Base-by-base conservation (phyloP, 2,797 vertebrate genomes). In the Sebastolobus alascanus region DNA sequence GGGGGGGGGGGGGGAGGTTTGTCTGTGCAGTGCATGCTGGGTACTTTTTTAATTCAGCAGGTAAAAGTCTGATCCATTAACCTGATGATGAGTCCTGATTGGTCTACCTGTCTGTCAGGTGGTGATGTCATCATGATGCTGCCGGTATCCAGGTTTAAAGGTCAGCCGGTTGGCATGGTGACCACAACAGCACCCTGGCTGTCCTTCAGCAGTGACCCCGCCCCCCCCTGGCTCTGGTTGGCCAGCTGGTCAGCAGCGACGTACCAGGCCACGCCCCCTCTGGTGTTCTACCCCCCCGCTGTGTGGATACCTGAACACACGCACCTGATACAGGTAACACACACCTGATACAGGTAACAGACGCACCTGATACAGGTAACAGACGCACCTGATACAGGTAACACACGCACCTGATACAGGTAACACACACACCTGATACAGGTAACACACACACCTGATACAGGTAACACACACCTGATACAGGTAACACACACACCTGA, bases 81-180 rank as follows among this genome's bases (percentile, higher is more conserved):
- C 27, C 18, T 38, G 11, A 1, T 25, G 16, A 11, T 35, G 7
- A 35, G 4, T 38, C 2, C 37, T 83, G 25, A 70, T 18, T 56
- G 13, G 37, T 70, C 52, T 40, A 0, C 66, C 14, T 68, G 13
- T 60, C 37, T 66, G 11, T 56, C 70, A 91, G 86, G 71, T 66
- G 58, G 80, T 70, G 80, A 85, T 89, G 78, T 87, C 80, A 84
- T 75, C 83, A 85, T 89, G 82, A 89, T 89, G 86, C 76, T 84
- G 37, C 87, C 90, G 4, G 71, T 88, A n/a, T 68, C 84, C 3
- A 82, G 73, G 68, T 87, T 85, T 16, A 88, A 88, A 78, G 52
- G 82, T 78, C 90, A 83, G 65, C 84, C 84, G 0, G 56, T 84
- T 18, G 75, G 79, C 70, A 80, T 87, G 73, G 33, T 85, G 29